Conservation (phyloP, 2,797 vertebrate species). For the Cyprinodon diabolis region DNA sequence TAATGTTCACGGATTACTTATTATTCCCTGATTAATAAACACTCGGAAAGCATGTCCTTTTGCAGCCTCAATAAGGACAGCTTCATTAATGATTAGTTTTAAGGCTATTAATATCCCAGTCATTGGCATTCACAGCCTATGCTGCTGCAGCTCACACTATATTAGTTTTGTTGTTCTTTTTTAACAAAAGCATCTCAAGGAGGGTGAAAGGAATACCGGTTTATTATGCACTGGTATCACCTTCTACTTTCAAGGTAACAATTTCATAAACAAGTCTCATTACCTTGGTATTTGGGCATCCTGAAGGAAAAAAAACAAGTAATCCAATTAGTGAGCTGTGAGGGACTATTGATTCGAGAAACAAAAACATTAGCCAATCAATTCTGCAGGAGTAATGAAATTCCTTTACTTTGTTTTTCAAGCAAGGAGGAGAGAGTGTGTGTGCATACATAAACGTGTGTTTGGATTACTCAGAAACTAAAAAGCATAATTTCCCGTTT, state of each 20-base stretch:
- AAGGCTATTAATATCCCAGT: slow-evolving; percentile 73
- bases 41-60: slow-evolving; percentile 68
- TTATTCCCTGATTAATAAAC: slow-evolving; percentile 85
- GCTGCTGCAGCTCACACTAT: slow-evolving; percentile 20
- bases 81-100: slow-evolving; percentile 78
- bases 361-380: slow-evolving; percentile 64
- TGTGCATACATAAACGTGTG: not conserved
- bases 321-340: slow-evolving; percentile 77
- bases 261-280: slow-evolving; percentile 77
- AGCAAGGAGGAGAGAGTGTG: slow-evolving; percentile 24
- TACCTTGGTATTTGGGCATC: slow-evolving; percentile 74
- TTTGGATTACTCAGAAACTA: slow-evolving; percentile 28
- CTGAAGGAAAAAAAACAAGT: slow-evolving; percentile 72
- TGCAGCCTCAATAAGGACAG: slow-evolving; percentile 75
- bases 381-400: slow-evolving; percentile 72
- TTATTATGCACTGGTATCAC: slow-evolving; percentile 61
- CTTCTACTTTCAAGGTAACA: slow-evolving; percentile 68
- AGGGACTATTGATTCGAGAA: slow-evolving; percentile 76
- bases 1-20: slow-evolving; percentile 80
- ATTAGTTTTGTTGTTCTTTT: slow-evolving; percentile 50
- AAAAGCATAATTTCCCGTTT: slow-evolving; percentile 46
- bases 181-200: slow-evolving; percentile 40
- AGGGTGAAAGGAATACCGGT: slow-evolving; percentile 48
- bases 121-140: slow-evolving; percentile 51
- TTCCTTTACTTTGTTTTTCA: slow-evolving; percentile 67